Base-by-base conservation (phyloP, 2,113 vertebrate genomes). In the Corvus moneduloides region DNA sequence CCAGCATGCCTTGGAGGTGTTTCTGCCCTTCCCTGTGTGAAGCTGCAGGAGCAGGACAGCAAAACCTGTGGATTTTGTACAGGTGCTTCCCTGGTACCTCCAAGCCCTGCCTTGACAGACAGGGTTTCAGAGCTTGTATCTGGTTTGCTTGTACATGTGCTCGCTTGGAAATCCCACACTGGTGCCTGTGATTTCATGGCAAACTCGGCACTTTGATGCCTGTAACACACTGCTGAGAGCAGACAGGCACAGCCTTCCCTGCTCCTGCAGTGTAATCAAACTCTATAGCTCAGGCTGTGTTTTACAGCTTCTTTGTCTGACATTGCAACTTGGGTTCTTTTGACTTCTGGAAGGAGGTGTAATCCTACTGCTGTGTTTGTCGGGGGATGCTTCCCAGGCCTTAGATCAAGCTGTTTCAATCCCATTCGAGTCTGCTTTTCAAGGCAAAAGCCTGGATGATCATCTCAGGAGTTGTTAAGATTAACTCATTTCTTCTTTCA, bases 61-160 rank as follows among this genome's bases (percentile, higher is more conserved):
- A 48, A 28, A 63, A 48, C 49, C 41, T 5, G 5, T 16, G 56
- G 0, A 0, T 66, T 61, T 19, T 3, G 1, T 18, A 7, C 33
- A 6, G 21, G 19, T 33, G 16, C 20, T 73, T 76, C 37, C 44
- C 49, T 52, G 32, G 7, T 56, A 16, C 28, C 49, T 64, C 54
- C 56, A 20, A 1, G 6, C 68, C 23, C 12, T n/a, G 12, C 20
- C 15, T 43, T 41, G 63, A 13, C 41, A 51, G 24, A 3, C 41
- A 27, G 35, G 4, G 5, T 75, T 75, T 56, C 51, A 37, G 35
- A 54, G 32, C 21, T 44, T 78, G 35, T 78, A n/a, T 13, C 30
- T 82, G 35, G 9, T 49, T 68, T 73, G 23, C 39, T 72, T 24
- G 6, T 46, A 14, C 2, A 0, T 0, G 2, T 41, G 10, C 62